Evolutionary conservation across 2,888 invertebrate genomes (phyloP).

Genomic region (Pinctada fucata): DNA sequence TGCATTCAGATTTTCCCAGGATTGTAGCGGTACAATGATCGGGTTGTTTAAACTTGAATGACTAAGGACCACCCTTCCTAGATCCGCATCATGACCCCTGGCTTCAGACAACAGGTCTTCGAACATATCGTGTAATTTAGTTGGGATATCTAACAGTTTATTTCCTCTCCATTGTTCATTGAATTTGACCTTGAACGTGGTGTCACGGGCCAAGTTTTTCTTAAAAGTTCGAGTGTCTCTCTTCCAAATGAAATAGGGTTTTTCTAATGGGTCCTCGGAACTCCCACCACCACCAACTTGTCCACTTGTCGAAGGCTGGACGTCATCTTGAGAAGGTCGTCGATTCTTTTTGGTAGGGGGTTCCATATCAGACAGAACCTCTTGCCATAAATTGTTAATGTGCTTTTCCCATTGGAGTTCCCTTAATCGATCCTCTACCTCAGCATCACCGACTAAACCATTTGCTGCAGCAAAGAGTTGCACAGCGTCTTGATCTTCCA

Average conservation of each 20-base stretch:
- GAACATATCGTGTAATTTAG: conserved; percentile 11
- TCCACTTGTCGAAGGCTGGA: conserved; percentile 10
- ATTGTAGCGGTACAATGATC: conserved; percentile 28
- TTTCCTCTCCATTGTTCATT: neutral
- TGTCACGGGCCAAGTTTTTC: conserved; percentile 21
- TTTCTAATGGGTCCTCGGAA: conserved; percentile 10
- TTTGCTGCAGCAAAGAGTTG: conserved; percentile 6
- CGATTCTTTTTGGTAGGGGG: neutral
- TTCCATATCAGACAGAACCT: conserved; percentile 2
- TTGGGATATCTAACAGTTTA: conserved; percentile 17
- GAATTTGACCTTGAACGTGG: conserved; percentile 15
- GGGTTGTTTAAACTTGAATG: neutral
- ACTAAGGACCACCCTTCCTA: conserved; percentile 22
- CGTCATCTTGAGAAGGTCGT: neutral
- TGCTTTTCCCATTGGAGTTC: conserved; percentile 10
- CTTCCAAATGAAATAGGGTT: conserved; percentile 14
- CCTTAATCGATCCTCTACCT: conserved; percentile 6
- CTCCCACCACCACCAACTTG: neutral
- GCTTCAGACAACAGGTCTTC: conserved; percentile 32
- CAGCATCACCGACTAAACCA: conserved; percentile 10
- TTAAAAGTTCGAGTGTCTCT: conserved; percentile 11
- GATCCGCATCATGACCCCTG: conserved; percentile 28
- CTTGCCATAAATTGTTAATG: conserved; percentile 11
- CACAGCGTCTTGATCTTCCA: conserved; percentile 3
- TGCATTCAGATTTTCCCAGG: conserved; percentile 19